Percentiles rank a stretch among this genome's conserved stretches.
Conservation (phyloP, 1,140 invertebrate species). For the Drosophila elegans region DNA sequence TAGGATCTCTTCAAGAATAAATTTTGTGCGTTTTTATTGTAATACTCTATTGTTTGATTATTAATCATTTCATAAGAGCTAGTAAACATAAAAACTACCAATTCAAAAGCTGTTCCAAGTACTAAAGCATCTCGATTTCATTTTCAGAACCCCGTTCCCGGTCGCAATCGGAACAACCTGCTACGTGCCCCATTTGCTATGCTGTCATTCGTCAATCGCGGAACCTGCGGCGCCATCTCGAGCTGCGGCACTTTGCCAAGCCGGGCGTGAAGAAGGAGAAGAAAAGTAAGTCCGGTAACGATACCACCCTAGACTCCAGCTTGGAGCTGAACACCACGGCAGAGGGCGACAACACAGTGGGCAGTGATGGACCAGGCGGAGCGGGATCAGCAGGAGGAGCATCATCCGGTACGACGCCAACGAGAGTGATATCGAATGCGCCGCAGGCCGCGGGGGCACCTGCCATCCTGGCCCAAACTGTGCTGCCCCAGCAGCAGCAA, state of each 20-base stretch:
- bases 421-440: constrained; percentile 60
- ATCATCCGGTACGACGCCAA: constrained; percentile 46
- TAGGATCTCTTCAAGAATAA: no score
- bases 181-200: constrained; percentile 87
- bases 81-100: no score
- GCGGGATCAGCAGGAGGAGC: constrained; percentile 23
- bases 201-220: constrained; percentile 87
- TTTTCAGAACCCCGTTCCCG: constrained; percentile 85
- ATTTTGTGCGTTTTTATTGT: no score
- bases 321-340: constrained; percentile 63
- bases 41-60: neutral
- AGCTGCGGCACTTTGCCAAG: constrained; percentile 84
- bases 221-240: constrained; percentile 86
- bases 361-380: constrained; percentile 29
- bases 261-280: constrained; percentile 84
- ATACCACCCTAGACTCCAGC: constrained; percentile 65
- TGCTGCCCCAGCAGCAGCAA: constrained; percentile 67
- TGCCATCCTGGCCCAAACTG: constrained; percentile 62
- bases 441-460: constrained; percentile 36
- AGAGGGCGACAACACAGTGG: constrained; percentile 60
- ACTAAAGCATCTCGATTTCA: neutral
- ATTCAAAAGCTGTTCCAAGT: neutral
- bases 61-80: neutral
- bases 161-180: constrained; percentile 88
- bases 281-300: constrained; percentile 84